Conservation (phyloP, 2,888 invertebrate species). For the Drosophila lutescens region DNA sequence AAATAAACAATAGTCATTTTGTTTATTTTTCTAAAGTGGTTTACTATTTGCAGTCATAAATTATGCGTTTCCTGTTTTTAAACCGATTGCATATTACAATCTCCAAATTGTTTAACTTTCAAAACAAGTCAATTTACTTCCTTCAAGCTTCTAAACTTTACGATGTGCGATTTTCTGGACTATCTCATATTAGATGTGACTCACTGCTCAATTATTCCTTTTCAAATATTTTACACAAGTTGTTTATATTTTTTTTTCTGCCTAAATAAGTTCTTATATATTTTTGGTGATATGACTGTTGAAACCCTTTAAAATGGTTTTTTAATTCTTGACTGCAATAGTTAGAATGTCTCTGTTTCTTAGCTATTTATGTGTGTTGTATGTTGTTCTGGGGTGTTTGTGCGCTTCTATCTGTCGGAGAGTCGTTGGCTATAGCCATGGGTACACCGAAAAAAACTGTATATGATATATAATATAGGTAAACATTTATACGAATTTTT, state of each 20-base stretch:
- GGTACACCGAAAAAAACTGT: neutral
- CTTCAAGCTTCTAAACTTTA: conserved; percentile 2
- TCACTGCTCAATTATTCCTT: neutral
- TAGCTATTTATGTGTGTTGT: neutral
- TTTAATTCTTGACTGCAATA: neutral
- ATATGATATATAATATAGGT: too few relatives aligned
- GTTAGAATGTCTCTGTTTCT: neutral
- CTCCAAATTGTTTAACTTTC: neutral
- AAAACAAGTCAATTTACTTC: neutral
- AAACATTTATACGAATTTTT: too few relatives aligned
- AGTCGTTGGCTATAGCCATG: neutral
- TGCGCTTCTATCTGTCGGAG: conserved; percentile 5
- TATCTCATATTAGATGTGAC: neutral
- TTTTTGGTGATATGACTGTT: neutral
- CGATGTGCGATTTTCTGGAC: conserved; percentile 17
- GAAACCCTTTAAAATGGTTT: neutral
- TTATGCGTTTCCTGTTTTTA: neutral
- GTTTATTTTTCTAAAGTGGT: neutral
- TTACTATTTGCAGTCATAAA: neutral
- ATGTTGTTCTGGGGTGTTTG: conserved; percentile 1
- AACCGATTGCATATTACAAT: neutral
- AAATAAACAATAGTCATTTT: neutral
- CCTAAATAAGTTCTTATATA: neutral
- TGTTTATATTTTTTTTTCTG: too few relatives aligned
- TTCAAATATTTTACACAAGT: neutral